Evolutionary conservation across 1,140 invertebrate genomes (phyloP).

Genomic region (Mercenaria mercenaria): DNA sequence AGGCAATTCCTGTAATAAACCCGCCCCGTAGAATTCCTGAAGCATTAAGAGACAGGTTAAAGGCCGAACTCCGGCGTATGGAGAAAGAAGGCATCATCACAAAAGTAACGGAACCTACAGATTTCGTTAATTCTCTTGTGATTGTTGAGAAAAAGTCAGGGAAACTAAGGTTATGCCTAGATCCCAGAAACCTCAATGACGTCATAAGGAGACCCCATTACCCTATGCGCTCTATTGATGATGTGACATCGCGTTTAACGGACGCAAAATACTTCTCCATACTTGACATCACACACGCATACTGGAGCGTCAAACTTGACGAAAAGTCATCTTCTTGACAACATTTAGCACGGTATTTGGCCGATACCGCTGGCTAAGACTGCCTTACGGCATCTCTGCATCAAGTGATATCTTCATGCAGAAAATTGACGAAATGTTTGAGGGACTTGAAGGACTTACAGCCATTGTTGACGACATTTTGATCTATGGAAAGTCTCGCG

Average conservation of each 20-base stretch:
- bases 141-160: constrained; percentile 58
- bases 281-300: constrained; percentile 34
- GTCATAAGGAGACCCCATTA: constrained; percentile 23
- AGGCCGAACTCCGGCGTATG: constrained; percentile 69
- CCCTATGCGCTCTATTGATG: constrained; percentile 29
- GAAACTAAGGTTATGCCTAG: constrained; percentile 26
- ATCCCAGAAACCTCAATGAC: constrained; percentile 29
- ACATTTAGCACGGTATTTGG: constrained; percentile 43
- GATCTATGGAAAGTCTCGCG: constrained; percentile 66
- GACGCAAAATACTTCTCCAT: constrained; percentile 30
- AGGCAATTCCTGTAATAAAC: constrained; percentile 67
- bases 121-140: constrained; percentile 66
- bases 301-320: constrained; percentile 70
- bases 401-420: background rate
- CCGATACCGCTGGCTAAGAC: background rate
- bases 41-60: constrained; percentile 34
- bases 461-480: constrained; percentile 41
- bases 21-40: constrained; percentile 40
- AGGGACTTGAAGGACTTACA: background rate
- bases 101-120: constrained; percentile 63
- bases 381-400: constrained; percentile 74
- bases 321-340: constrained; percentile 66
- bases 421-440: constrained; percentile 33
- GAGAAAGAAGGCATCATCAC: constrained; percentile 55
- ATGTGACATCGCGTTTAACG: constrained; percentile 23